Conservation (phyloP, 2,113 vertebrate genomes). For the Sorex araneus region DNA sequence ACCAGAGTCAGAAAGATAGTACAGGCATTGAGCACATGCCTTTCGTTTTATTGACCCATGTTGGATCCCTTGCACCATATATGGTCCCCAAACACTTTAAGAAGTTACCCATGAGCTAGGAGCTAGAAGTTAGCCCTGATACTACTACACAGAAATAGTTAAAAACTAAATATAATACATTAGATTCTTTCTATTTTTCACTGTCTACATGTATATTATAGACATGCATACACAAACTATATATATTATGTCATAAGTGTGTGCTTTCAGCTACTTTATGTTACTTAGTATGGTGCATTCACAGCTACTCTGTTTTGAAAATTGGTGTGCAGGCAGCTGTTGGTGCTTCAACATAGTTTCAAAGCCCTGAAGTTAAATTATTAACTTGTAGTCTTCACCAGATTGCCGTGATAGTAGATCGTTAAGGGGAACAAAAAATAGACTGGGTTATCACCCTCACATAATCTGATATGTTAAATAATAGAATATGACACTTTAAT, state of each 20-base stretch:
- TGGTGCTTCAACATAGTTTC: conserved; percentile 7
- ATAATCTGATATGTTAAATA: conserved; percentile 6
- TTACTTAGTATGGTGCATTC: too few relatives aligned
- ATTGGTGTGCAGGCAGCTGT: neutral
- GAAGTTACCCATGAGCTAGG: neutral
- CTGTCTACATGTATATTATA: neutral
- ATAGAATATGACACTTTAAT: neutral
- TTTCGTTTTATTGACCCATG: too few relatives aligned
- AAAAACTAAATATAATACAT: too few relatives aligned
- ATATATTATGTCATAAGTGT: neutral
- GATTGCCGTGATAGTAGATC: neutral
- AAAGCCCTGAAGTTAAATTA: neutral
- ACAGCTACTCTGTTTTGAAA: conserved; percentile 26
- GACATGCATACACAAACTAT: neutral
- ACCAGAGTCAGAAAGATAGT: neutral
- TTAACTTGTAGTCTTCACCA: neutral
- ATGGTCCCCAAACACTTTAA: neutral
- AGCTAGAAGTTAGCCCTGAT: neutral
- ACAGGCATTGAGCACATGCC: too few relatives aligned
- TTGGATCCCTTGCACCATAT: too few relatives aligned
- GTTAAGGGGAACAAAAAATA: neutral
- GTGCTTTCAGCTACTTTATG: neutral
- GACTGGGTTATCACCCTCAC: neutral
- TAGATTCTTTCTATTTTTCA: neutral
- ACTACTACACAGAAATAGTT: neutral